These are phyloP conservation scores for Epistrophella euchroma DNA, from an alignment of 2,888 invertebrate genomes.

Conservation along the genomic window DNA sequence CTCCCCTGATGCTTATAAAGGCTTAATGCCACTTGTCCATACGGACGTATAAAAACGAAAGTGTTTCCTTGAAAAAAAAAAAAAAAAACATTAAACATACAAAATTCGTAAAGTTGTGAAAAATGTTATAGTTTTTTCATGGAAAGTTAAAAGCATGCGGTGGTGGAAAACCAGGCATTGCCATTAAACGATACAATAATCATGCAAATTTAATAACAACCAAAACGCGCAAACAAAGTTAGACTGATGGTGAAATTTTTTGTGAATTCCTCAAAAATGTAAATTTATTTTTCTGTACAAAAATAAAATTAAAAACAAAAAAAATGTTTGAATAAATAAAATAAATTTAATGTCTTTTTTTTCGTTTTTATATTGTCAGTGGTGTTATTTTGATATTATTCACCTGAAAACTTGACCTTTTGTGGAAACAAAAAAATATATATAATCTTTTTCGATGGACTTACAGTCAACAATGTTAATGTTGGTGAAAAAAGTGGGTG, in stretches of 20 bases:
- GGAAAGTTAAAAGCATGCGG: not conserved
- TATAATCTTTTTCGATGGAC: too few relatives aligned
- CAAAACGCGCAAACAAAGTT: not conserved
- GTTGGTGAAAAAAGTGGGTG: not conserved
- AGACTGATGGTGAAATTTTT: constrained; percentile 4
- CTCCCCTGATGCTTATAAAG: not conserved
- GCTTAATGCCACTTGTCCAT: constrained; percentile 10
- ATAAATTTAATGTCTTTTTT: not conserved
- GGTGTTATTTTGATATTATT: constrained; percentile 9
- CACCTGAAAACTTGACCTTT: constrained; percentile 62
- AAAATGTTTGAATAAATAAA: constrained; percentile 2
- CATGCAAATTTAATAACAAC: constrained; percentile 66
- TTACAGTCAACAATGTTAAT: not conserved
- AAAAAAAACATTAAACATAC: not conserved
- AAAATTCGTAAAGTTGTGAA: not conserved
- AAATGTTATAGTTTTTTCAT: constrained; percentile 1
- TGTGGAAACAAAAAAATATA: not conserved
- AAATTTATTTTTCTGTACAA: not conserved
- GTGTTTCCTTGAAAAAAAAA: constrained; percentile 9
- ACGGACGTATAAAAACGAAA: constrained; percentile 3
- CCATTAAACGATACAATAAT: constrained; percentile 18
- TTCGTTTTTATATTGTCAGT: not conserved
- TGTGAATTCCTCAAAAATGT: constrained; percentile 39
- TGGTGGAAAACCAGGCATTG: not conserved
- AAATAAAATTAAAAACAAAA: constrained; percentile 5